Percentiles rank a stretch among this genome's conserved stretches.
Conservation (phyloP, 2,888 invertebrate genomes). For the Stenoptilia bipunctidactyla region DNA sequence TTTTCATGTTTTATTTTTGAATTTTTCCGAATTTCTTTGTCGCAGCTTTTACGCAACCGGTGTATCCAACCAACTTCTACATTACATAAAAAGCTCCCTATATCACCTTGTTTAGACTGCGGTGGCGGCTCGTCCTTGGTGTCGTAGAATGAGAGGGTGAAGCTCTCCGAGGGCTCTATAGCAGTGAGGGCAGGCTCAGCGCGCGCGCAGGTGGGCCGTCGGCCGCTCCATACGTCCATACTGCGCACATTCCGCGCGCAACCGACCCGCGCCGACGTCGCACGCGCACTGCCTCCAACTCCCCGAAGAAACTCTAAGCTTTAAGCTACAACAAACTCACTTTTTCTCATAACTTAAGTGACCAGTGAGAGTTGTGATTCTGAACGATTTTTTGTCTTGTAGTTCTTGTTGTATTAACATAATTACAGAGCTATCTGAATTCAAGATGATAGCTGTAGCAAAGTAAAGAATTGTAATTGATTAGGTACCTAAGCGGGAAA, state of each 20-base stretch:
- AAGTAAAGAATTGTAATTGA: too few relatives aligned
- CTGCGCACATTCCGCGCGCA: constrained; percentile 63
- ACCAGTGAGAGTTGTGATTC: constrained; percentile 32
- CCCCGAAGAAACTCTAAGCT: too few relatives aligned
- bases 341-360: constrained; percentile 15
- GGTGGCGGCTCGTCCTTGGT: constrained; percentile 34
- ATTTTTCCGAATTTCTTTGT: too few relatives aligned
- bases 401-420: background rate
- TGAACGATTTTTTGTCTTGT: constrained; percentile 19
- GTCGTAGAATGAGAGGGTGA: too few relatives aligned
- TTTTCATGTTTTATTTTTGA: too few relatives aligned
- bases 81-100: background rate
- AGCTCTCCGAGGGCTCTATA: too few relatives aligned
- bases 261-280: constrained; percentile 18
- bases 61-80: background rate
- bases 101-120: constrained; percentile 46
- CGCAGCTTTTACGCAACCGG: too few relatives aligned
- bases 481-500: too few relatives aligned
- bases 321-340: too few relatives aligned
- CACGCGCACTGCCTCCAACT: constrained; percentile 22
- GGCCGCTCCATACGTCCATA: constrained; percentile 83
- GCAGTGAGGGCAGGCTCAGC: too few relatives aligned
- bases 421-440: too few relatives aligned
- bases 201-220: constrained; percentile 73
- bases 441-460: too few relatives aligned